phyloP scores from a whole-genome alignment of 2,113 vertebrate species.

The Eulemur rufifrons region DNA sequence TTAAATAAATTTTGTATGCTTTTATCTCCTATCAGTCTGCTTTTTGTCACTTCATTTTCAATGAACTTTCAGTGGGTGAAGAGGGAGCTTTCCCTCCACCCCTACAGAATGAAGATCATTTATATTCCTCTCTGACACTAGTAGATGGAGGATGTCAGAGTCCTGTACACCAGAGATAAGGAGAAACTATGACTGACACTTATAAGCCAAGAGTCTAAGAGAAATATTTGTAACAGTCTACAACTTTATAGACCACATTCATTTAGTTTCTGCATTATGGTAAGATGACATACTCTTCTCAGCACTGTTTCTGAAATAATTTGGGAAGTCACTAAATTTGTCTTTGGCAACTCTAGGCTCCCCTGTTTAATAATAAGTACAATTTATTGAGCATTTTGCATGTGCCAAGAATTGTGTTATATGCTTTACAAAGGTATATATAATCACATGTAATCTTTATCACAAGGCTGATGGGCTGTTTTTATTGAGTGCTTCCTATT shows the following conservation, averaged over 20 bases:
- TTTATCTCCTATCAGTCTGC: background rate
- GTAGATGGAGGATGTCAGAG: conserved; percentile 22
- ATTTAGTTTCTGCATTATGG: background rate
- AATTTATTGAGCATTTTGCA: background rate
- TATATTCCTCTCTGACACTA: conserved; percentile 22
- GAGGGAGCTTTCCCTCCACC: background rate
- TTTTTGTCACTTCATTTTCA: background rate
- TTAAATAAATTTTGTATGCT: background rate
- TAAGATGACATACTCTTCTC: background rate
- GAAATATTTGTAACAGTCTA: background rate
- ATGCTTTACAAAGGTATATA: background rate
- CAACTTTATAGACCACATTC: background rate
- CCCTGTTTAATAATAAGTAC: background rate
- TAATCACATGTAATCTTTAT: conserved; percentile 2
- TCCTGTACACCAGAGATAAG: background rate
- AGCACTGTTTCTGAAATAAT: background rate
- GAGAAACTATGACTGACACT: background rate
- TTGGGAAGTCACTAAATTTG: conserved; percentile 33
- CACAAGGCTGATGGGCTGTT: background rate
- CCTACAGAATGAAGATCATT: conserved; percentile 12
- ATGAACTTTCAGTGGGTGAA: background rate
- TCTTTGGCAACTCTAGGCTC: background rate
- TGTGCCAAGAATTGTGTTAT: background rate
- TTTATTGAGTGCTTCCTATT: background rate
- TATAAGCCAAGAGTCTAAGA: background rate